Evolutionary conservation across 2,797 vertebrate genomes (phyloP).

Genomic region (Leucoraja ocellata): DNA sequence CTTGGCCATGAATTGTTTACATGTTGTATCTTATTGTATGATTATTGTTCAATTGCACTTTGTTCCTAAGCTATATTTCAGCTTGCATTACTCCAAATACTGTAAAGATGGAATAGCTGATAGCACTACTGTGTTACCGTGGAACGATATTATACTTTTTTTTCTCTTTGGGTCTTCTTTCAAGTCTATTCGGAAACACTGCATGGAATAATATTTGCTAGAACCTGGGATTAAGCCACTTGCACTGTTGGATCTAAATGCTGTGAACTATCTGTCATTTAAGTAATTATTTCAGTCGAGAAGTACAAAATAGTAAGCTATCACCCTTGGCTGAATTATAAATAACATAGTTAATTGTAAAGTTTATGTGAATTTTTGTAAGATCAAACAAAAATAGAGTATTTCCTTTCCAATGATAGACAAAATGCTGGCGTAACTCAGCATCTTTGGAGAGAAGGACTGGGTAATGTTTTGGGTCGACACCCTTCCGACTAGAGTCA

Average conservation of each 20-base stretch:
- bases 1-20: neutral
- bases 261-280: neutral
- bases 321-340: too few species aligned
- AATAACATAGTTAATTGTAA: neutral
- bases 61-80: neutral
- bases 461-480: too few species aligned
- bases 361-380: neutral
- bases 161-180: neutral
- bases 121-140: neutral
- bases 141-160: neutral
- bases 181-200: neutral
- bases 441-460: too few species aligned
- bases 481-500: too few species aligned
- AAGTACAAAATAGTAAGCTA: neutral
- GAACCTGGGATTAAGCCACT: neutral
- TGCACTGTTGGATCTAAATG: neutral
- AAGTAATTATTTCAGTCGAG: neutral
- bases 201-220: neutral
- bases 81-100: neutral
- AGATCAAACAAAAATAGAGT: neutral
- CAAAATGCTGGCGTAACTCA: too few species aligned
- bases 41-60: neutral
- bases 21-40: slow-evolving; percentile 29
- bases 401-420: too few species aligned
- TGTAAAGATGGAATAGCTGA: neutral